Percentiles rank a stretch among this genome's conserved stretches.
phyloP scores from a whole-genome alignment of 2,113 vertebrate species.

The Gavialis gangeticus region DNA sequence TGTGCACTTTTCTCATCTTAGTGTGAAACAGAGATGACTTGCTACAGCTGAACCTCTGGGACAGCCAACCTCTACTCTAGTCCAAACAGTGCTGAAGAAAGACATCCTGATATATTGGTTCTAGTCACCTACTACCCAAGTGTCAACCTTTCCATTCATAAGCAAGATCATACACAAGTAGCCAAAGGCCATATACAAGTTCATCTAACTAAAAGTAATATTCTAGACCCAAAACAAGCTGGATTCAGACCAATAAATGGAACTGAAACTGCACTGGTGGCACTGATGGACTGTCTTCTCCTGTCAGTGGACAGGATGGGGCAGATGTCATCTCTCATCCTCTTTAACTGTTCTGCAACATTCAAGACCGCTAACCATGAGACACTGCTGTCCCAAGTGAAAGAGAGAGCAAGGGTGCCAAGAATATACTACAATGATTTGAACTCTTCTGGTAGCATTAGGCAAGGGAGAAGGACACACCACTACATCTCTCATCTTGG shows the following conservation, averaged over 20 bases:
- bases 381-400: accelerated
- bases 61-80: background rate
- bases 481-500: too few species aligned
- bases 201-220: background rate
- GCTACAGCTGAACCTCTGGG: too few species aligned
- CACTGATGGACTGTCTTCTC: background rate
- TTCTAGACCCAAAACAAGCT: accelerated
- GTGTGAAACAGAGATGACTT: too few species aligned
- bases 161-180: background rate
- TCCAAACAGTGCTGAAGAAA: background rate
- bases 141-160: background rate
- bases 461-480: too few species aligned
- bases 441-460: too few species aligned
- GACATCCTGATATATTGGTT: accelerated
- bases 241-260: accelerated
- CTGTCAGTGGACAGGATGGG: background rate
- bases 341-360: background rate
- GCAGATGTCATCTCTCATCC: background rate
- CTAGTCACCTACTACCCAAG: background rate
- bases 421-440: too few species aligned
- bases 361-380: accelerated
- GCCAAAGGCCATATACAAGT: background rate
- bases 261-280: background rate
- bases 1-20: accelerated
- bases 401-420: background rate